Conservation (phyloP, 2,113 vertebrate species). For the Cyanoramphus novaezelandiae region DNA sequence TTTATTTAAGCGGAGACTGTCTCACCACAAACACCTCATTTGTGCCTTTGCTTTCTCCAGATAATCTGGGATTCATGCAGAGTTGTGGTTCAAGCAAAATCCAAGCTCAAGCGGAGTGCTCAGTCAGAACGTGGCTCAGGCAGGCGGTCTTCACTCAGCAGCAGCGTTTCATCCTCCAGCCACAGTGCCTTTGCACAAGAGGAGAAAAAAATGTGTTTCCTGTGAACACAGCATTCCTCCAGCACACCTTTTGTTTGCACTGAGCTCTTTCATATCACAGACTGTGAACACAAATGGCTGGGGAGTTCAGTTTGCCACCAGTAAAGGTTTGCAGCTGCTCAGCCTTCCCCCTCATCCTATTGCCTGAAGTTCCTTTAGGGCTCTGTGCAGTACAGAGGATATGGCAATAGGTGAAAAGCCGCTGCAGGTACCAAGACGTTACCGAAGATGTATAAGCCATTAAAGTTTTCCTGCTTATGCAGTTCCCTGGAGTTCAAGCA, state of each 20-base stretch:
- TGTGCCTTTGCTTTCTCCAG: slow-evolving; percentile 43
- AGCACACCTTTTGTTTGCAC: not conserved
- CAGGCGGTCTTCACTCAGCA: not conserved
- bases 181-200: not conserved
- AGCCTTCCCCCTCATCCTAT: not conserved
- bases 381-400: not conserved
- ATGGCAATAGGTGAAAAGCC: not conserved
- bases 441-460: not conserved
- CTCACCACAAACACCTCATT: slow-evolving; percentile 68
- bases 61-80: slow-evolving; percentile 41
- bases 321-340: not conserved
- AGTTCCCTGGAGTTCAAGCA: not conserved
- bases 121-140: not conserved
- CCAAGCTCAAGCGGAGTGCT: slow-evolving; percentile 1
- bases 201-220: not conserved
- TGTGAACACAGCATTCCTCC: not conserved
- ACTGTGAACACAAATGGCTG: not conserved
- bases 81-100: slow-evolving; percentile 40
- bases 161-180: not conserved
- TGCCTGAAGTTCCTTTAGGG: not conserved
- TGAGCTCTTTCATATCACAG: not conserved
- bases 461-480: not conserved
- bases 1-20: slow-evolving; percentile 70
- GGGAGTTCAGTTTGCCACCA: not conserved
- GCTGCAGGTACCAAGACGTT: not conserved